Evolutionary conservation across 2,888 invertebrate species (phyloP), one percentile per base, ranked within the genome.

Genomic region (Flabesymbios commensalis): DNA sequence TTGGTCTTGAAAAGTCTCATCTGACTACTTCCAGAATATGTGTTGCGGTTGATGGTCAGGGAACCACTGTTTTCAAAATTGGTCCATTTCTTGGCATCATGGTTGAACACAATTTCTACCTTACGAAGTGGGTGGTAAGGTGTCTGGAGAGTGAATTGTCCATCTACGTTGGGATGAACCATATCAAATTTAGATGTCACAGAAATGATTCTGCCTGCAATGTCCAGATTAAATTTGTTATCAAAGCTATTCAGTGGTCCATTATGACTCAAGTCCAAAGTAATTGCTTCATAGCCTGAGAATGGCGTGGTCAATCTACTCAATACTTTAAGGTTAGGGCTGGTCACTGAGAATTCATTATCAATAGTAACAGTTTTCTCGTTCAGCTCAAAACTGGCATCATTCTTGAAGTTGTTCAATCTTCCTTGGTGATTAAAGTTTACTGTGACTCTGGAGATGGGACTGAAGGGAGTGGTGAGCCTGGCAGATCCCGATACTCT

Each of bases 361-460:
- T 51, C 41, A 39, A 41, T 42, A 17, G 22, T n/a, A 24, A 53
- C 10, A 42, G 26, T 22, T 22, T 43, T 41, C 36, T n/a, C 32
- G 24, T 49, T 49, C 29, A 57, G 26, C 32, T 39, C 26, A 4
- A 54, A 17, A 26, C 43, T 39, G 22, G 28, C 24, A 29, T 55
- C 56, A 36, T 57, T 61, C 24, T 56, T 45, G 57, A 67, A 67
- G 42, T 57, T 57, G 14, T 19, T 62, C 32, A 43, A 10, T 22
- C 57, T 39, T 17, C 65, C 65, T 22, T 62, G 41, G 57, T 64
- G 64, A 24, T 61, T 61, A 26, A 49, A 47, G 31, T 31, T 31
- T 22, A 59, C 41, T 14, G 42, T 5, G 24, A 58, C 4, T n/a
- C 41, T 36, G 31, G 19, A n/a, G 7, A 19, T 43, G 7, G 24